Conservation (phyloP, 2,888 invertebrate genomes). For the Chorisops tibialis region DNA sequence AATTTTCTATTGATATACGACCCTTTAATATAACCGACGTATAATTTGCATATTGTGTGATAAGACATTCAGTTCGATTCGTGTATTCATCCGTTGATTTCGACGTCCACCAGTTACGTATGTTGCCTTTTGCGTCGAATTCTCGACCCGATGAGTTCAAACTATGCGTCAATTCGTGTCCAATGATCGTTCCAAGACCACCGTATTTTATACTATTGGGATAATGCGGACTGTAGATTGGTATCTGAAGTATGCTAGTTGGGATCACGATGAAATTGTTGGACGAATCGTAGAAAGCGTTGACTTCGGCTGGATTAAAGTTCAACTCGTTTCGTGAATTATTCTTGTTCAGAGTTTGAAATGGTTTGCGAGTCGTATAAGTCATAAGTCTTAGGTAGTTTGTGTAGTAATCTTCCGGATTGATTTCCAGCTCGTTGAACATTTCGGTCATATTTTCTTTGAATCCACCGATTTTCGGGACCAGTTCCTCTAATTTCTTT, state of each 20-base stretch:
- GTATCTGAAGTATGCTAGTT: slow-evolving; percentile 4
- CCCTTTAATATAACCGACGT: neutral
- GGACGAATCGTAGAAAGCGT: neutral
- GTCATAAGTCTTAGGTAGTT: neutral
- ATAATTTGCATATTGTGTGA: neutral
- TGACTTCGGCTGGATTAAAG: neutral
- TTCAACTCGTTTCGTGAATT: neutral
- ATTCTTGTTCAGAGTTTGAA: neutral
- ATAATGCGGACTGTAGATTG: neutral
- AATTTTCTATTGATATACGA: neutral
- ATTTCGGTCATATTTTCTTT: neutral
- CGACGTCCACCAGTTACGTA: slow-evolving; percentile 7
- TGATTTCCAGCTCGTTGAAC: neutral
- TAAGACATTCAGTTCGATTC: slow-evolving; percentile 2
- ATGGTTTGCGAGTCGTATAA: neutral
- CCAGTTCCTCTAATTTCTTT: slow-evolving; percentile 13
- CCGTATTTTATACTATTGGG: slow-evolving; percentile 9
- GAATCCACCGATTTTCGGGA: slow-evolving; percentile 12
- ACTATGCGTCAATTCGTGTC: slow-evolving; percentile 20
- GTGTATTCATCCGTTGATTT: neutral
- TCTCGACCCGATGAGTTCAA: slow-evolving; percentile 1
- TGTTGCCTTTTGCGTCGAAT: neutral
- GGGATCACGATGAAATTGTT: slow-evolving; percentile 4
- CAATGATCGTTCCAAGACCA: slow-evolving; percentile 6
- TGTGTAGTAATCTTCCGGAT: neutral